Evolutionary conservation across 2,888 invertebrate genomes (phyloP), one percentile per base, ranked within the genome.

Genomic region (Maniola hyperantus): DNA sequence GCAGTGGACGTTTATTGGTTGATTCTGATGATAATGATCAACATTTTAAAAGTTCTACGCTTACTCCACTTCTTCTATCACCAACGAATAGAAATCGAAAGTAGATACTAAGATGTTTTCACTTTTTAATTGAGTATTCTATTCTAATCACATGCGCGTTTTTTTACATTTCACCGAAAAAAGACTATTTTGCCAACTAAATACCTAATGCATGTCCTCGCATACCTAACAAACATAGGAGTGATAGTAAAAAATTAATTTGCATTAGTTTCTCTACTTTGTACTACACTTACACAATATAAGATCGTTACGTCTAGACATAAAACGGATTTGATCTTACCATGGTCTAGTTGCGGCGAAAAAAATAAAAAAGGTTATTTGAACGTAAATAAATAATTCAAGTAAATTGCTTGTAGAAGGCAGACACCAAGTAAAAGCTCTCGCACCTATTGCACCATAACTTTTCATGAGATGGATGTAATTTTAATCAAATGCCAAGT

Each of bases 121-220:
- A 68, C 70, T 70, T 70, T 67, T 66, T 59, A 64, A 66, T 64
- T 61, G 20, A 34, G 55, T 60, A 66, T 64, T 54, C 42, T 60
- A 66, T 70, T 70, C 70, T 62, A 62, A 70, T 54, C 61, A 57
- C 70, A 55, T 51, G 42, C 48, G 55, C 55, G 10, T 55, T 64
- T 66, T 33, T 26, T 63, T 51, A 62, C 50, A 66, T 68, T 70
- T 66, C 63, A 61, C 67, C 63, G 5, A 36, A 34, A 64, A 70
- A 68, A 63, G 18, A 33, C 54, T 51, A 67, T 50, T 65, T 60
- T 65, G 34, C 61, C 33, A 50, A 39, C 26, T 26, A 26, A 26
- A 26, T 26, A 4, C 54, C 54, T 62, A 59, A 63, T 61, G 13
- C 59, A 62, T 62, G 46, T 60, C 39, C 48, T 26, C n/a, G 50